These are phyloP conservation scores for Nasonia vitripennis DNA, from an alignment of 1,140 invertebrate species.

Conservation along the genomic window DNA sequence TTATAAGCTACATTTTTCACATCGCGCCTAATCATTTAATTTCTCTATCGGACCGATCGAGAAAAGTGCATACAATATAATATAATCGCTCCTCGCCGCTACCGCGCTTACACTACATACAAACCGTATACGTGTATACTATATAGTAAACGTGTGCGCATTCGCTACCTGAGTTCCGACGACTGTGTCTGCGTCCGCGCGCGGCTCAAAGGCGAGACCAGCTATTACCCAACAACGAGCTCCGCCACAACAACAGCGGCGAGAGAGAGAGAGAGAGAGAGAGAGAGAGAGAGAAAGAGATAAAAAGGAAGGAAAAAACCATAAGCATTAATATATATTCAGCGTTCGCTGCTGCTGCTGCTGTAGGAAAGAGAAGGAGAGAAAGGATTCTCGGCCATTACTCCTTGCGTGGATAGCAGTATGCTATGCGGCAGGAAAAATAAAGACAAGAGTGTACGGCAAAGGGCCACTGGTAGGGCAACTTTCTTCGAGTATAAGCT, in stretches of 20 bases:
- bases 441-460: not conserved
- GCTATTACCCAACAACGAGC: constrained; percentile 39
- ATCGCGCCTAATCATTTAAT: constrained; percentile 12
- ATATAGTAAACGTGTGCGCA: not conserved
- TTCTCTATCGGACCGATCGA: constrained; percentile 11
- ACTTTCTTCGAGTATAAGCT: constrained; percentile 42
- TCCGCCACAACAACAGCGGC: not conserved
- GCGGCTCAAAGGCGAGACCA: constrained; percentile 15
- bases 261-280: not conserved
- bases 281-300: constrained; percentile 2
- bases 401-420: not conserved
- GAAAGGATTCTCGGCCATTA: constrained; percentile 1
- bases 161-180: constrained; percentile 9
- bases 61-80: not conserved
- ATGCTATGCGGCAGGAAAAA: not conserved
- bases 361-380: not conserved
- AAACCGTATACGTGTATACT: not conserved
- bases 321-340: constrained; percentile 48
- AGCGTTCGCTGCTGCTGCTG: not conserved
- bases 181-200: not conserved
- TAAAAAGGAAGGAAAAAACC: constrained; percentile 3
- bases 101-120: not conserved
- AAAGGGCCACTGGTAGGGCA: constrained; percentile 9
- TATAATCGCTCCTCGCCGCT: not conserved
- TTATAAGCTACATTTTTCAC: not conserved